A percentile compares a stretch with the other conserved stretches of the same genome.
Evolutionary conservation across 2,888 invertebrate species (phyloP).

Genomic region (Volucella inflata): DNA sequence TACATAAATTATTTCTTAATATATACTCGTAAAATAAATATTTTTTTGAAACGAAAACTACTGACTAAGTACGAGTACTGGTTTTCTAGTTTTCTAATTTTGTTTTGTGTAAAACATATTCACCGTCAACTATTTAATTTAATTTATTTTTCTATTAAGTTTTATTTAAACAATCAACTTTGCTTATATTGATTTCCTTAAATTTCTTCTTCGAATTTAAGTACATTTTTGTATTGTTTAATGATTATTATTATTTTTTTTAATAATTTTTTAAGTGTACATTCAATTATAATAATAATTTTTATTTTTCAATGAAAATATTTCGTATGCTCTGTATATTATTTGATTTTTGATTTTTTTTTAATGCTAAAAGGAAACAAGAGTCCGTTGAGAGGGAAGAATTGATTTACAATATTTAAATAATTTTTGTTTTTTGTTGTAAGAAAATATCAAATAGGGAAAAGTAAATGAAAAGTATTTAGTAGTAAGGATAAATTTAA

Average conservation of each 20-base stretch:
- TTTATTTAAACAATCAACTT: slow-evolving; percentile 27
- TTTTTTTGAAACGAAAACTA: slow-evolving; percentile 1
- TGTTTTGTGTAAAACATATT: slow-evolving; percentile 29
- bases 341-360: slow-evolving; percentile 34
- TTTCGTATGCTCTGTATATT: slow-evolving; percentile 33
- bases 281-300: slow-evolving; percentile 22
- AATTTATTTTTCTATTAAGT: slow-evolving; percentile 48
- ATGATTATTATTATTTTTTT: slow-evolving; percentile 34
- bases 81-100: neutral
- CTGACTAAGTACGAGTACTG: neutral
- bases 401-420: too few relatives aligned
- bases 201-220: slow-evolving; percentile 41
- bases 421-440: too few relatives aligned
- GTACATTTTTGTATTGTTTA: slow-evolving; percentile 25
- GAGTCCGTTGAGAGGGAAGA: too few relatives aligned
- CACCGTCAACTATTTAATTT: slow-evolving; percentile 46
- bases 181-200: neutral
- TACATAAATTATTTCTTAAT: neutral
- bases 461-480: neutral
- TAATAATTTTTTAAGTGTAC: slow-evolving; percentile 31
- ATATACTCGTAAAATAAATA: neutral
- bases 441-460: neutral
- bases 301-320: slow-evolving; percentile 33
- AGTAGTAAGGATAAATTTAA: slow-evolving; percentile 22
- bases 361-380: slow-evolving; percentile 13